Evolutionary conservation across 1,140 invertebrate species (phyloP), one percentile per base, ranked within the genome.

Genomic region (Idris sp.): DNA sequence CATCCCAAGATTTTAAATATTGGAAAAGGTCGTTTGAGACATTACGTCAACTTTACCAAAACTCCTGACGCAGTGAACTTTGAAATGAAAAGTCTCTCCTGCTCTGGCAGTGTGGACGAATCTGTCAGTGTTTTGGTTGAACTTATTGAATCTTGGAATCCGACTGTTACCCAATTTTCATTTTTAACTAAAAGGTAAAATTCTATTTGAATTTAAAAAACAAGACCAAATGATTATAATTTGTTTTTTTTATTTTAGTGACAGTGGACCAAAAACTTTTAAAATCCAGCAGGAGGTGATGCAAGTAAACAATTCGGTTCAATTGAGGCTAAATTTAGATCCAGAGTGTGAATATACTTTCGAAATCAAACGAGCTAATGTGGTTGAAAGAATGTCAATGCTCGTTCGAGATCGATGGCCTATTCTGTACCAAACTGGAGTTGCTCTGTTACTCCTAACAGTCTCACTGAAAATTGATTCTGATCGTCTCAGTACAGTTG

Each of bases 111-210:
- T 46, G 77, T 76, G 3, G 84, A 61, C 3, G 72, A 86, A 15
- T 61, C 79, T 4, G 89, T 91, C 59, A 89, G 91, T 53, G 89
- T 90, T 1, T 88, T 90, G 0, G 89, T 90, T 0, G 90, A 91
- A 73, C 74, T 93, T 4, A 84, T 90, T 35, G 90, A 92, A 15
- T 90, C 91, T 1, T 92, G 92, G 91, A 90, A 89, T 8, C 79
- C 86, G 3, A 91, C 91, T 69, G 86, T 90, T 49, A 90, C 90
- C 28, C 88, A 89, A 51, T 89, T 90, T 77, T 85, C 89, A 73
- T 89, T 89, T 79, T 88, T 92, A 41, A 91, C 89, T 86, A 91
- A 84, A 85, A 89, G 86, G 83, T 85, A 67, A 2, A 9, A 30
- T 30, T 4, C 28, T 30, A n/a, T 51, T 33, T 38, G 16, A 46